Conservation (phyloP, 2,888 invertebrate species). For the Drosophila peninsularis region DNA sequence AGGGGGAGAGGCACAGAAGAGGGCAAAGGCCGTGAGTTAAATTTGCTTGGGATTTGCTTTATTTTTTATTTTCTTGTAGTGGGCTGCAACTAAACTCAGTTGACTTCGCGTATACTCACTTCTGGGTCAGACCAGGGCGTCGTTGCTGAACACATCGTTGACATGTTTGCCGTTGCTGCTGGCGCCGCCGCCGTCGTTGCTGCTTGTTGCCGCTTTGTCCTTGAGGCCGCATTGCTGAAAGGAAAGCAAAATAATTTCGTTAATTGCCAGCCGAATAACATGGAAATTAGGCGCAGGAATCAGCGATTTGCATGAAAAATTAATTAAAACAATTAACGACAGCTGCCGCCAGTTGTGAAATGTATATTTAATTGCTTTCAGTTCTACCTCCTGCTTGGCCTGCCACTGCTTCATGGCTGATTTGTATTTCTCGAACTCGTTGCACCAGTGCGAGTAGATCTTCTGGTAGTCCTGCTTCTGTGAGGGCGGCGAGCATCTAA, state of each 20-base stretch:
- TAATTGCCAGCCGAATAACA: slow-evolving; percentile 60
- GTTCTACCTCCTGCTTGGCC: slow-evolving; percentile 92
- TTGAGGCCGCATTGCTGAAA: slow-evolving; percentile 83
- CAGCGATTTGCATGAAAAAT: slow-evolving; percentile 70
- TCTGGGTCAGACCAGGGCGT: slow-evolving; percentile 84
- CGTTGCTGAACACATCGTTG: slow-evolving; percentile 84
- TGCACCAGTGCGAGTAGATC: slow-evolving; percentile 99
- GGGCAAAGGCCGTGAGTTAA: slow-evolving; percentile 47
- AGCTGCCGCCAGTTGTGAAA: slow-evolving; percentile 41
- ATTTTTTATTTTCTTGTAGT: neutral
- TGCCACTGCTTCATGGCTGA: slow-evolving; percentile 98
- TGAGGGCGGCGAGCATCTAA: slow-evolving; percentile 93
- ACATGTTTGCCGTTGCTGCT: slow-evolving; percentile 80
- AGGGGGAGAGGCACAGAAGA: slow-evolving; percentile 27
- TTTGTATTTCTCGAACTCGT: slow-evolving; percentile 98
- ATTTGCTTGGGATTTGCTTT: slow-evolving; percentile 11
- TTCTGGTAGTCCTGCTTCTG: slow-evolving; percentile 96
- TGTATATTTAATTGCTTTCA: slow-evolving; percentile 45
- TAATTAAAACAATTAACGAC: slow-evolving; percentile 82
- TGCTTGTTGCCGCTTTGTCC: slow-evolving; percentile 73
- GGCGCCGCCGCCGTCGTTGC: slow-evolving; percentile 34
- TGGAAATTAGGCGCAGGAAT: slow-evolving; percentile 50
- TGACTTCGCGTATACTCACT: slow-evolving; percentile 74
- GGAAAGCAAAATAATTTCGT: slow-evolving; percentile 61
- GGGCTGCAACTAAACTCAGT: slow-evolving; percentile 1